Evolutionary conservation across 2,113 vertebrate species (phyloP).

Genomic region (Neogobius melanostomus): DNA sequence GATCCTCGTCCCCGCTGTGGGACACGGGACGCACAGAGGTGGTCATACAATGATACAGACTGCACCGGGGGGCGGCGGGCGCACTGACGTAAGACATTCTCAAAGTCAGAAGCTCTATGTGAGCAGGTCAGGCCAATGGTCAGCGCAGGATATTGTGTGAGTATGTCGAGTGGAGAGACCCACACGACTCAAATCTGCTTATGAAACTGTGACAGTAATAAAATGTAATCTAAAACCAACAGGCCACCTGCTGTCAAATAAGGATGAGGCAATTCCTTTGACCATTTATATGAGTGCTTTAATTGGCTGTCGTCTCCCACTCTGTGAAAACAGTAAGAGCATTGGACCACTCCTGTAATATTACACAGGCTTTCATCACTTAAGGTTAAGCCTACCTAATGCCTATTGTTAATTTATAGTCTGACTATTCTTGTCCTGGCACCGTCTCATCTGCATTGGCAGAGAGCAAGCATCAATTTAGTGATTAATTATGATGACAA

Average conservation of each 20-base stretch:
- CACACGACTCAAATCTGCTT: background rate
- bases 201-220: conserved; percentile 25
- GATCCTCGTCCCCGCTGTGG: conserved; percentile 61
- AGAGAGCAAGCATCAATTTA: conserved; percentile 62
- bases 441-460: conserved; percentile 65
- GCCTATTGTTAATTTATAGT: conserved; percentile 69
- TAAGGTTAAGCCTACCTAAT: conserved; percentile 68
- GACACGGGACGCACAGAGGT: conserved; percentile 20
- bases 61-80: conserved; percentile 28
- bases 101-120: conserved; percentile 31
- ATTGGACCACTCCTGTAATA: conserved; percentile 40
- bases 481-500: conserved; percentile 73
- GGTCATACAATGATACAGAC: conserved; percentile 45
- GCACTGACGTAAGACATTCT: conserved; percentile 28
- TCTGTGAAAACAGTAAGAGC: conserved; percentile 40
- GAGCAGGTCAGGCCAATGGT: conserved; percentile 22
- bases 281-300: conserved; percentile 53
- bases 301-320: conserved; percentile 60
- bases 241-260: conserved; percentile 53
- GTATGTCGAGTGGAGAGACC: conserved; percentile 3
- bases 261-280: conserved; percentile 43
- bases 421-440: conserved; percentile 47
- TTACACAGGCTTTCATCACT: conserved; percentile 54
- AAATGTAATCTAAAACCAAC: conserved; percentile 33
- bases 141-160: background rate